A percentile compares a stretch with the other conserved stretches of the same genome.
phyloP scores from a whole-genome alignment of 2,797 vertebrate species.

The Sarcoramphus papa region DNA sequence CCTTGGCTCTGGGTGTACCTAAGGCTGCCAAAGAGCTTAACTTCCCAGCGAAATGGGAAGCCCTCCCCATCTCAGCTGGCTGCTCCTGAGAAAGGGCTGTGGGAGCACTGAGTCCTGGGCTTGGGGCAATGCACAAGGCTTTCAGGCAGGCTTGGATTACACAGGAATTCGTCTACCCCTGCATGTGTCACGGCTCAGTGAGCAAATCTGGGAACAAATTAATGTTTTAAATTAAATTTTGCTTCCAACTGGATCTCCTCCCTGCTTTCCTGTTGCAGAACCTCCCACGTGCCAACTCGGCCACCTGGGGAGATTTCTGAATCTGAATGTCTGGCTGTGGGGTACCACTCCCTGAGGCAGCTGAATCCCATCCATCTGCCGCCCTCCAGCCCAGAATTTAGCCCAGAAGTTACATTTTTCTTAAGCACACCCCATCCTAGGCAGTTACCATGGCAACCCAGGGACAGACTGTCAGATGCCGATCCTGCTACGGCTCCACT shows the following conservation, averaged over 20 bases:
- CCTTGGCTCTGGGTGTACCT: not conserved
- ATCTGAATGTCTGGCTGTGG: not conserved
- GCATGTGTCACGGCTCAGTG: not conserved
- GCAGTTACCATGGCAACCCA: constrained; percentile 23
- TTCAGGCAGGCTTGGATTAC: not conserved
- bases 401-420: not conserved
- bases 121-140: fast-evolving
- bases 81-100: not conserved
- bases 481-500: not conserved
- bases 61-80: not conserved
- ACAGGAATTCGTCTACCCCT: not conserved
- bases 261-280: not conserved
- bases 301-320: not conserved
- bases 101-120: not conserved
- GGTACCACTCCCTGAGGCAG: not conserved
- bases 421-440: not conserved
- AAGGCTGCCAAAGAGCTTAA: not conserved
- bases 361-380: not conserved
- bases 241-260: not conserved
- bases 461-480: not conserved
- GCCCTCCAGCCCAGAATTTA: not conserved
- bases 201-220: not conserved
- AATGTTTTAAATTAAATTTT: not conserved
- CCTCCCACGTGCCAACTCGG: not conserved
- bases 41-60: not conserved